A percentile compares a stretch with the other conserved stretches of the same genome.
phyloP scores from a whole-genome alignment of 2,113 vertebrate genomes.

The Onychostruthus taczanowskii region DNA sequence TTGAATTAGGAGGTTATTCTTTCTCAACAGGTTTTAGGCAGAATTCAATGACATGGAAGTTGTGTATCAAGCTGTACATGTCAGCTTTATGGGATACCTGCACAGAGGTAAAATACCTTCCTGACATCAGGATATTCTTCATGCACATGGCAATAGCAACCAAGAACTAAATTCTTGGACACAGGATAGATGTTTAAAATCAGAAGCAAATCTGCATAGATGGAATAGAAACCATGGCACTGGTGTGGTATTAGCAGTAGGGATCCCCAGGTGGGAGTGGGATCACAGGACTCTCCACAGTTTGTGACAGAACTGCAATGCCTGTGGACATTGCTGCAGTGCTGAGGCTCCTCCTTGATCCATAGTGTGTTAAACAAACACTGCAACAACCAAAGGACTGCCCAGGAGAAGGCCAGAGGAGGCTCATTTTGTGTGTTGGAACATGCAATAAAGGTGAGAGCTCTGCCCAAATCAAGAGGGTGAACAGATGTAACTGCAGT shows the following conservation, averaged over 20 bases:
- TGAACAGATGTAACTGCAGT: not conserved
- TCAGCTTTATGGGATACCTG: not conserved
- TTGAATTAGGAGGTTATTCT: not conserved
- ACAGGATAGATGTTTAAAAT: not conserved
- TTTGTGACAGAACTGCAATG: not conserved
- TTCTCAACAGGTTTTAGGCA: not conserved
- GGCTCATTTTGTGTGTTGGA: fast-evolving
- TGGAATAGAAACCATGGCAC: not conserved
- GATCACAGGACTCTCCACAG: not conserved
- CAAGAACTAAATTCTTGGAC: not conserved
- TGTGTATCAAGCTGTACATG: not conserved
- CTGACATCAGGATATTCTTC: not conserved
- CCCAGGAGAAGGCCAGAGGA: not conserved
- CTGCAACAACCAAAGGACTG: fast-evolving
- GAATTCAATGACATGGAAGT: fast-evolving
- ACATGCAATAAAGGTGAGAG: not conserved
- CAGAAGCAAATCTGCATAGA: not conserved
- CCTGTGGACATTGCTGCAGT: not conserved
- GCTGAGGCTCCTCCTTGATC: not conserved
- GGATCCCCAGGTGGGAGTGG: not conserved
- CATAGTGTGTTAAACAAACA: not conserved
- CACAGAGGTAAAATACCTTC: not conserved
- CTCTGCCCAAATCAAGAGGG: not conserved
- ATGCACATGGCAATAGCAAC: not conserved
- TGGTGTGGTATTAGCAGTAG: not conserved